Percentiles rank a stretch among this genome's conserved stretches.
phyloP scores from a whole-genome alignment of 2,113 vertebrate species.

The Pachycephala philippinensis region DNA sequence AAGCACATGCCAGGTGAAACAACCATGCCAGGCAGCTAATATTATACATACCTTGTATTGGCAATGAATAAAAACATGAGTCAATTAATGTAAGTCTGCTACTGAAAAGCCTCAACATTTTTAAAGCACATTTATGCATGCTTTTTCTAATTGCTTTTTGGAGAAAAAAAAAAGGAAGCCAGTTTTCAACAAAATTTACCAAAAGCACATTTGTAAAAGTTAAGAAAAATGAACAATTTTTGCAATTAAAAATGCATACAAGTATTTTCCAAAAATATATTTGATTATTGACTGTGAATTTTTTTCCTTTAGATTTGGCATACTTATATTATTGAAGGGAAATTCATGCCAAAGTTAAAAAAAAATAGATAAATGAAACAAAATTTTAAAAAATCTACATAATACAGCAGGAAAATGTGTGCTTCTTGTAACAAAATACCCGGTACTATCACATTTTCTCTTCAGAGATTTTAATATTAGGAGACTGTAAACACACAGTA shows the following conservation, averaged over 20 bases:
- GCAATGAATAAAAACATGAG: not conserved
- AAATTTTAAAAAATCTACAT: not conserved
- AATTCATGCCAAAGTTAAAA: not conserved
- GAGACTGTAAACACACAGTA: not conserved
- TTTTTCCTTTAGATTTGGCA: not conserved
- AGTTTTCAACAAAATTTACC: not conserved
- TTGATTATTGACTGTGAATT: not conserved
- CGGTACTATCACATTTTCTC: not conserved
- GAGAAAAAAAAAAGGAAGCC: fast-evolving
- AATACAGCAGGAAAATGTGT: not conserved
- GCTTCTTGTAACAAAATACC: not conserved
- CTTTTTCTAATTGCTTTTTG: not conserved
- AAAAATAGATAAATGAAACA: not conserved
- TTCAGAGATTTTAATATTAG: conserved; percentile 15
- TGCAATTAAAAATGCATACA: not conserved
- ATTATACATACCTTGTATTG: not conserved
- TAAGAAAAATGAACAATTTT: not conserved
- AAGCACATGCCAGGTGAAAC: not conserved
- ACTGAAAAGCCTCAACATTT: not conserved
- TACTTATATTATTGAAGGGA: not conserved
- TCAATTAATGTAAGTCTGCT: not conserved
- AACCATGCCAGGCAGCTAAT: not conserved
- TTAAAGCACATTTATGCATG: not conserved
- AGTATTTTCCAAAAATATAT: not conserved
- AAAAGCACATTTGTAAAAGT: not conserved